Conservation (phyloP, 2,113 vertebrate genomes). For the Zosterops japonicus region DNA sequence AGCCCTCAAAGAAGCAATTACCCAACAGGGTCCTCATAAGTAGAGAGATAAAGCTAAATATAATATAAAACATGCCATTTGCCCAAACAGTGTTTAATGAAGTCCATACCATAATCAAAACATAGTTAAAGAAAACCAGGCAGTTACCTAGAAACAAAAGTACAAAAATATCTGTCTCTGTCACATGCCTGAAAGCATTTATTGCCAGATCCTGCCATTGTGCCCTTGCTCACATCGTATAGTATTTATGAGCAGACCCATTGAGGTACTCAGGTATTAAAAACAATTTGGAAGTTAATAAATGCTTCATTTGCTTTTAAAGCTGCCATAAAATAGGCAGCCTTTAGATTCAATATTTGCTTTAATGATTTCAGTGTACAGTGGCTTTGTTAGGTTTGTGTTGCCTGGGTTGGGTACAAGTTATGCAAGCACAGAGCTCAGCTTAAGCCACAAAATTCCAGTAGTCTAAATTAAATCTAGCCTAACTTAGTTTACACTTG, state of each 20-base stretch:
- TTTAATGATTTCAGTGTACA: neutral
- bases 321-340: neutral
- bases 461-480: neutral
- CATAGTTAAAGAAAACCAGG: slow-evolving; percentile 63
- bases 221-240: neutral
- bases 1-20: slow-evolving; percentile 28
- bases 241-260: neutral
- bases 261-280: neutral
- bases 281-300: neutral
- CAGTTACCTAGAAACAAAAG: slow-evolving; percentile 73
- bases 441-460: neutral
- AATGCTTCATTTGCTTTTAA: neutral
- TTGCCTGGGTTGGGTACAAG: neutral
- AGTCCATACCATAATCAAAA: slow-evolving; percentile 67
- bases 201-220: neutral
- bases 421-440: neutral
- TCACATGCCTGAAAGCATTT: slow-evolving; percentile 40
- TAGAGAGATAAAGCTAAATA: slow-evolving; percentile 48
- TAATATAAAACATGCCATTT: slow-evolving; percentile 42
- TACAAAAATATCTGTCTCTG: slow-evolving; percentile 17
- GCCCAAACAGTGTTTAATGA: slow-evolving; percentile 58
- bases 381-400: neutral
- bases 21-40: neutral
- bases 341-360: neutral
- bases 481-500: neutral